Base-by-base conservation (phyloP, 1,140 invertebrate genomes). In the Sweltsa coloradensis region DNA sequence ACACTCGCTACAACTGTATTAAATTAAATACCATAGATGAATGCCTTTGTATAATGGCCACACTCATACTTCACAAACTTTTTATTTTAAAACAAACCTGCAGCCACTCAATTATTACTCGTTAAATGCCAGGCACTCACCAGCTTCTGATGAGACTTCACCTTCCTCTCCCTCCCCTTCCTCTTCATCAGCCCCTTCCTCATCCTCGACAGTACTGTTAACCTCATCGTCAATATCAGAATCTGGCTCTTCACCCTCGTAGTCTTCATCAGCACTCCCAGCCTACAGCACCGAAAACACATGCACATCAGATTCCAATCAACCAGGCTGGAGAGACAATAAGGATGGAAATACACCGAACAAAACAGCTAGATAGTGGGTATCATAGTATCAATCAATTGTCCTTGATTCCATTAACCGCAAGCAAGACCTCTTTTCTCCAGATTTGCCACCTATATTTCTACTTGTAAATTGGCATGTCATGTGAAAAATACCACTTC, bases 181-280 rank as follows among this genome's bases (percentile, higher is more conserved):
- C 46, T 77, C 74, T 22, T 70, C 76, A 23, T 72, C 72, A 26
- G 69, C 71, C 11, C 72, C 71, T 21, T 72, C 72, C 13, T 76
- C 77, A 3, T 75, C 76, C 9, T 80, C 77, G 25, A 79, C 78
- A 16, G 72, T 71, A 49, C 71, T 70, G 19, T 73, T 71, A 14
- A 70, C 71, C 5, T 69, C 63, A 45, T 58, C 61, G 9, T 69
- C 68, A 42, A 76, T 78, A 48, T 79, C 77, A 34, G 74, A 74
- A 45, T 78, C 77, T 42, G 74, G 72, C 51, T 73, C 78, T 6
- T 76, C 78, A 51, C 72, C 77, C 52, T 73, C 60, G 43, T 70
- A 74, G 54, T 72, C 76, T 44, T 75, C 78, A 49, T 75, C 79
- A 56, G 79, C 78, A 55, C 74, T 77, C 51, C 79, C 78, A 54